phyloP scores from a whole-genome alignment of 2,797 vertebrate genomes.

The Melanogrammus aeglefinus region DNA sequence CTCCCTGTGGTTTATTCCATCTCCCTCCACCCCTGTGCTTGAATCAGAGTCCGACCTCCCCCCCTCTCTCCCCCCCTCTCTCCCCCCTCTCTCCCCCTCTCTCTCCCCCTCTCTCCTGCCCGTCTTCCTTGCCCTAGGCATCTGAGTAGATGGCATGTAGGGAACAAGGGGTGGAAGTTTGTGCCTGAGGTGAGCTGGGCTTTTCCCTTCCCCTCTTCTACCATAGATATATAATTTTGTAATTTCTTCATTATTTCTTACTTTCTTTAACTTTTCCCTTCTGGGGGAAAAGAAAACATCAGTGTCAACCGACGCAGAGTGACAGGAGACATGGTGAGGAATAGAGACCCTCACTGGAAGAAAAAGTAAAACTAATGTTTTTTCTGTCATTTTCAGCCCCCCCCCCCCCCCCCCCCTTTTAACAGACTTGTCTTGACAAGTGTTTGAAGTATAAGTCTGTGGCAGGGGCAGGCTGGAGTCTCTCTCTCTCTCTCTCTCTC shows the following conservation, averaged over 20 bases:
- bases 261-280: background rate
- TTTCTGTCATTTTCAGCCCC: background rate
- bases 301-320: slow-evolving; percentile 28
- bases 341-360: background rate
- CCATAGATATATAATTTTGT: background rate
- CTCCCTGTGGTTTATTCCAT: slow-evolving; percentile 48
- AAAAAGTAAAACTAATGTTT: background rate
- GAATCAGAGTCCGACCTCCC: slow-evolving; percentile 36
- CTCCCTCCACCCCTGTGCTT: slow-evolving; percentile 40
- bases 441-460: slow-evolving; percentile 8
- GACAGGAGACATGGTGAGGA: slow-evolving; percentile 17
- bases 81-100: slow-evolving; percentile 10
- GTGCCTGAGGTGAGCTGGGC: slow-evolving; percentile 39
- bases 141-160: slow-evolving; percentile 55
- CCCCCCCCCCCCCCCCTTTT: no score
- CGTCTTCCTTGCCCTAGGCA: slow-evolving; percentile 41
- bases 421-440: slow-evolving; percentile 1
- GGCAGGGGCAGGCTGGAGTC: slow-evolving; percentile 41
- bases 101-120: background rate
- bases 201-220: slow-evolving; percentile 19
- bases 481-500: background rate
- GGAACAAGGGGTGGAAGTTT: slow-evolving; percentile 40
- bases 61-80: slow-evolving; percentile 15
- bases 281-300: slow-evolving; percentile 13
- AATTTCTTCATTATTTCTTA: no score